Conservation (phyloP, 2,888 invertebrate genomes). For the Synanthedon formicaeformis region DNA sequence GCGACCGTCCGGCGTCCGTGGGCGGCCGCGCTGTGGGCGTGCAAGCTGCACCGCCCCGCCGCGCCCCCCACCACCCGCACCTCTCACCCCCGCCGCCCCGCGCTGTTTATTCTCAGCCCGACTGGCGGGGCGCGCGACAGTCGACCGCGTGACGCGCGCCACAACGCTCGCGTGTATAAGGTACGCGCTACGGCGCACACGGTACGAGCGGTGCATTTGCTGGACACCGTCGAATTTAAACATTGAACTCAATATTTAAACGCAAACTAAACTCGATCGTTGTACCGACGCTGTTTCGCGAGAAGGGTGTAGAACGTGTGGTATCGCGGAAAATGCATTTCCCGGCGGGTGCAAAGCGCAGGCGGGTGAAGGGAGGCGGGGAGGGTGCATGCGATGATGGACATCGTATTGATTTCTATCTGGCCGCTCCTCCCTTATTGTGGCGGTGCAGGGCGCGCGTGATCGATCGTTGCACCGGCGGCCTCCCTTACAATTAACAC, state of each 20-base stretch:
- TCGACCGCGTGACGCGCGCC: slow-evolving; percentile 65
- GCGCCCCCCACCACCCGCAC: slow-evolving; percentile 43
- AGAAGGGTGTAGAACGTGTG: slow-evolving; percentile 37
- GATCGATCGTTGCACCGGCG: slow-evolving; percentile 9
- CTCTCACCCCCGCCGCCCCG: slow-evolving; percentile 25
- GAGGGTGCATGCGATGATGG: slow-evolving; percentile 74
- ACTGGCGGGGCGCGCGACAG: slow-evolving; percentile 57
- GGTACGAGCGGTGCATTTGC: slow-evolving; percentile 59
- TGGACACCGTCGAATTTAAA: slow-evolving; percentile 27
- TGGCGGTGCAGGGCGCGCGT: slow-evolving; percentile 57
- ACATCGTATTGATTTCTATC: slow-evolving; percentile 72
- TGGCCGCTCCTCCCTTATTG: slow-evolving; percentile 68
- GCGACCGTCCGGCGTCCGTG: slow-evolving; percentile 28
- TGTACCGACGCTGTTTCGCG: no score
- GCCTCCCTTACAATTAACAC: slow-evolving; percentile 31
- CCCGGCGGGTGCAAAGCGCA: slow-evolving; percentile 60
- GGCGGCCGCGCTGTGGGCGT: slow-evolving; percentile 63
- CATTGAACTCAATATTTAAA: no score
- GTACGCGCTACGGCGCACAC: slow-evolving; percentile 30
- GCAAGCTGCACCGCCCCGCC: slow-evolving; percentile 43
- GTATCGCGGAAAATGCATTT: slow-evolving; percentile 59
- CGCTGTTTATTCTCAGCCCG: slow-evolving; percentile 63
- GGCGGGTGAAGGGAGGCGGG: slow-evolving; percentile 70
- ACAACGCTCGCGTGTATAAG: slow-evolving; percentile 53
- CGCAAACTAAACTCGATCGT: no score